Conservation (phyloP, 2,113 vertebrate genomes). For the Grammomys dolichurus region DNA sequence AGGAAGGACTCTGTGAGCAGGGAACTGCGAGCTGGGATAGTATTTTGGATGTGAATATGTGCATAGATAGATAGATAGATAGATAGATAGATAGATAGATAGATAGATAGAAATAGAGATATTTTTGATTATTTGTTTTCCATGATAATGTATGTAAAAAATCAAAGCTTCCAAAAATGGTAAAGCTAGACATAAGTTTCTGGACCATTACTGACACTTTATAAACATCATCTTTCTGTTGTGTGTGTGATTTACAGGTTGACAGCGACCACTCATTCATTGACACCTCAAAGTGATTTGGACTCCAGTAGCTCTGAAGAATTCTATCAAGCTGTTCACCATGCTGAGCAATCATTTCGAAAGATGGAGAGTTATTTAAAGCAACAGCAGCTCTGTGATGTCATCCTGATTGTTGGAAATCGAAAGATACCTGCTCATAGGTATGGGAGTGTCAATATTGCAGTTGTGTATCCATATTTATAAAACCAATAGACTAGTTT, state of each 20-base stretch:
- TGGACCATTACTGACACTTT: background rate
- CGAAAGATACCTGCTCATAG: slow-evolving; percentile 91
- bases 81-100: too few relatives aligned
- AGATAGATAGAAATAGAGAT: too few relatives aligned
- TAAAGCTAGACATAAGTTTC: slow-evolving; percentile 15
- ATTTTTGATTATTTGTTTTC: too few relatives aligned
- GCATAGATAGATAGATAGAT: too few relatives aligned
- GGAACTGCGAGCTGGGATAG: too few relatives aligned
- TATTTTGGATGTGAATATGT: too few relatives aligned
- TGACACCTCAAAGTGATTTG: slow-evolving; percentile 86
- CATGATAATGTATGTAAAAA: too few relatives aligned
- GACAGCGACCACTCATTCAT: slow-evolving; percentile 79
- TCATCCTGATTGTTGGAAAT: slow-evolving; percentile 90
- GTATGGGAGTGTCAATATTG: slow-evolving; percentile 74
- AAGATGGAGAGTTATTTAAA: slow-evolving; percentile 91
- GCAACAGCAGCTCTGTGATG: slow-evolving; percentile 91
- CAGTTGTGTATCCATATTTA: background rate
- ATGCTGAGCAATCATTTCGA: slow-evolving; percentile 90
- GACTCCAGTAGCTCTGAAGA: slow-evolving; percentile 89
- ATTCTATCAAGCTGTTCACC: slow-evolving; percentile 90
- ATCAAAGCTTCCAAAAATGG: background rate
- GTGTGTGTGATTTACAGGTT: slow-evolving; percentile 82
- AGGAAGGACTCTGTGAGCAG: too few relatives aligned
- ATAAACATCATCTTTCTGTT: background rate
- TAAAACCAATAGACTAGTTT: background rate